Conservation (phyloP, 1,140 invertebrate genomes). For the Eumaeus atala region DNA sequence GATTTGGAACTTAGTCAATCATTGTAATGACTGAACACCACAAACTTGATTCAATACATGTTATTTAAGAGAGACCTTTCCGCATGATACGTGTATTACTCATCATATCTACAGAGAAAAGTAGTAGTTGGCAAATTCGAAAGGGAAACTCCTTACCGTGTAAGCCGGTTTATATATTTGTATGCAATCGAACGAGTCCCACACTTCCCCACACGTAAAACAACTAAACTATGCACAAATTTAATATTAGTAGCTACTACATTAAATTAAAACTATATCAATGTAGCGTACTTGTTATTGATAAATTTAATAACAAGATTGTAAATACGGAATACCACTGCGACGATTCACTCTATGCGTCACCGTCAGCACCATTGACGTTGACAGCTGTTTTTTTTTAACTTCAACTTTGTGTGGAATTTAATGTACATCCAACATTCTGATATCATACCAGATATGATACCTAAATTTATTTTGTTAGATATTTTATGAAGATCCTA, state of each 20-base stretch:
- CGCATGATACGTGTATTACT: background rate
- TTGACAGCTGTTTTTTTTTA: background rate
- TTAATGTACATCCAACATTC: too few species aligned
- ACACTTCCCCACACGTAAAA: background rate
- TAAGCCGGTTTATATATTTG: background rate
- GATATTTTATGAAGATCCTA: too few species aligned
- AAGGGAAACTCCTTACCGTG: conserved; percentile 5
- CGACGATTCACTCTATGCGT: conserved; percentile 12
- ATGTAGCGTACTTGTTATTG: background rate
- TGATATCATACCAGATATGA: too few species aligned
- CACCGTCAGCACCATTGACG: background rate
- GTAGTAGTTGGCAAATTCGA: background rate
- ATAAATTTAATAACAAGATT: background rate
- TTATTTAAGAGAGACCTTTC: too few species aligned
- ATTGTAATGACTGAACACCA: background rate
- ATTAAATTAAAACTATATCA: background rate
- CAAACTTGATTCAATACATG: too few species aligned
- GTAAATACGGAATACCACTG: conserved; percentile 9
- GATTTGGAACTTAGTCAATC: background rate
- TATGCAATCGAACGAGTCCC: background rate
- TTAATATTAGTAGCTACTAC: background rate
- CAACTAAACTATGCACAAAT: background rate
- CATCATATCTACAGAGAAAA: background rate
- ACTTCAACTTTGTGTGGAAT: background rate
- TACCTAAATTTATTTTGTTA: too few species aligned